Conservation (phyloP, 2,888 invertebrate genomes). For the Sesamia inferens region DNA sequence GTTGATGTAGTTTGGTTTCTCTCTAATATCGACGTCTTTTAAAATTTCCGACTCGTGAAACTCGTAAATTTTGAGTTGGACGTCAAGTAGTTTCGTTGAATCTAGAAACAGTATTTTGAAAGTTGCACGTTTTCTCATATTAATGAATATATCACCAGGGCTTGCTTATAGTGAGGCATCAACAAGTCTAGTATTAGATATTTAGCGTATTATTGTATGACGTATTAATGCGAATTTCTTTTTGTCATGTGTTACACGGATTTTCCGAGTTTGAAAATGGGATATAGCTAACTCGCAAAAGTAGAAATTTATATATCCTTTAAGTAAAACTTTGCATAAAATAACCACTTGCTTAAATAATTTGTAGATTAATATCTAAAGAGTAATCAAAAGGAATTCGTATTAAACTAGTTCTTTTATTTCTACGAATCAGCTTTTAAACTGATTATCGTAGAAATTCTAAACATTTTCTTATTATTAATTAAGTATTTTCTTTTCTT, state of each 20-base stretch:
- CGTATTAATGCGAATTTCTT: slow-evolving; percentile 65
- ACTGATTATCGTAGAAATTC: slow-evolving; percentile 76
- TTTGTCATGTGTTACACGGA: slow-evolving; percentile 40
- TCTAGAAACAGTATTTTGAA: slow-evolving; percentile 70
- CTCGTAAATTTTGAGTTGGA: slow-evolving; percentile 58
- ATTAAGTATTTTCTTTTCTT: slow-evolving; percentile 67
- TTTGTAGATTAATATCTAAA: slow-evolving; percentile 22
- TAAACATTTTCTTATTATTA: slow-evolving; percentile 53
- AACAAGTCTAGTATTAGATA: slow-evolving; percentile 72
- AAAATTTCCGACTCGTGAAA: slow-evolving; percentile 48
- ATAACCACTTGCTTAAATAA: slow-evolving; percentile 29
- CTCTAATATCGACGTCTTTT: slow-evolving; percentile 21
- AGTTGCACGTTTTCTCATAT: slow-evolving; percentile 69
- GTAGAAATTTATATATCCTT: slow-evolving; percentile 39
- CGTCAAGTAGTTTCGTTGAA: slow-evolving; percentile 59
- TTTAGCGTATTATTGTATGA: slow-evolving; percentile 67
- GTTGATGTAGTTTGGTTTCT: slow-evolving; percentile 32
- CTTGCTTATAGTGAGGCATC: slow-evolving; percentile 68
- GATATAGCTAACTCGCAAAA: slow-evolving; percentile 41
- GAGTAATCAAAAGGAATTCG: slow-evolving; percentile 62
- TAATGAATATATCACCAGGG: slow-evolving; percentile 66
- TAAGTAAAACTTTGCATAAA: slow-evolving; percentile 1
- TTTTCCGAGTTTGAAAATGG: slow-evolving; percentile 33
- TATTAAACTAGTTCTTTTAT: slow-evolving; percentile 60
- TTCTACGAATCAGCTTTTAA: slow-evolving; percentile 83